Evolutionary conservation across 2,888 invertebrate species (phyloP).

Genomic region (Sminthurides aquaticus): DNA sequence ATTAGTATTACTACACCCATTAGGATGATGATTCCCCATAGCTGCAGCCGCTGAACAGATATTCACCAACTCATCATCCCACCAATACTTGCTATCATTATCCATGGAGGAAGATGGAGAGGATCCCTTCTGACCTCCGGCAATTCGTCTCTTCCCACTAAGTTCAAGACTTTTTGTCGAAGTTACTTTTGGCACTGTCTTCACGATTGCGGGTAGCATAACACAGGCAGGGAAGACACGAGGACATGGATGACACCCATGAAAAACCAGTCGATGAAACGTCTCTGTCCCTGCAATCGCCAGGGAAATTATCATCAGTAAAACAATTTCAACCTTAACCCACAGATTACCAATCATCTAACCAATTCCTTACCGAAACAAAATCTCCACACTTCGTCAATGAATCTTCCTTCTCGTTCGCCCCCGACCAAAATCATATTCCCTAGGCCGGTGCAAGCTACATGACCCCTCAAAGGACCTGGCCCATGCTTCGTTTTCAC

Average conservation of each 20-base stretch:
- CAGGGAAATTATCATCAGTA: neutral
- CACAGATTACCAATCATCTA: neutral
- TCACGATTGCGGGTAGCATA: conserved; percentile 20
- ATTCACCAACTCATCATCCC: conserved; percentile 19
- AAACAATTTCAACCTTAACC: neutral
- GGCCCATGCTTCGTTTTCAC: conserved; percentile 60
- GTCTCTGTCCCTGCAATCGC: conserved; percentile 15
- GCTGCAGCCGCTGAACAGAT: neutral
- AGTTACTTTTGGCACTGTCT: conserved; percentile 5
- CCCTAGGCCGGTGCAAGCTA: conserved; percentile 54
- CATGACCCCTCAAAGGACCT: conserved; percentile 67
- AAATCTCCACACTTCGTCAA: conserved; percentile 74
- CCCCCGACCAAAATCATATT: conserved; percentile 75
- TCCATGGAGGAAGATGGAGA: conserved; percentile 2
- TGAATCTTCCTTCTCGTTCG: conserved; percentile 61
- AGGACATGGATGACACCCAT: conserved; percentile 57
- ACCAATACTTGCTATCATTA: conserved; percentile 23
- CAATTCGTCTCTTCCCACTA: neutral
- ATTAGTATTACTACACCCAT: neutral
- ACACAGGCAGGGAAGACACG: conserved; percentile 49
- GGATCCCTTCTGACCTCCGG: neutral
- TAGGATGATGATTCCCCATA: conserved; percentile 4
- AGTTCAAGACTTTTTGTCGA: neutral
- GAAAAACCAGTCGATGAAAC: conserved; percentile 27
- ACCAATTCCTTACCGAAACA: conserved; percentile 60